Percentiles rank a stretch among this genome's conserved stretches.
Conservation (phyloP, 2,888 invertebrate genomes). For the Nomada lathburiana region DNA sequence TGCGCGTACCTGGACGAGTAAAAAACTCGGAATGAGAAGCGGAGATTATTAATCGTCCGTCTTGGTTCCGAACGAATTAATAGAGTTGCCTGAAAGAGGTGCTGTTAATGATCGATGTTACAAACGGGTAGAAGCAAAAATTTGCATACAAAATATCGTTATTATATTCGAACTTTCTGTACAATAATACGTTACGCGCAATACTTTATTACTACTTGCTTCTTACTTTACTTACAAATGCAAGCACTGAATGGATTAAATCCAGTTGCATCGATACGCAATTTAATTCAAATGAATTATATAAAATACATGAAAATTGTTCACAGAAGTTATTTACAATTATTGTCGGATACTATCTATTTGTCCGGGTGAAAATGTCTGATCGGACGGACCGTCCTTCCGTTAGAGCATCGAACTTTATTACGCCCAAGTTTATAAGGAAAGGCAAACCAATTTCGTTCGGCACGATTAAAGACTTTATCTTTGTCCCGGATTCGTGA, state of each 20-base stretch:
- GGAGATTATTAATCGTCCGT: constrained; percentile 27
- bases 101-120: constrained; percentile 33
- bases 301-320: background rate
- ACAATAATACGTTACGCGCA: too few species aligned
- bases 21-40: constrained; percentile 16
- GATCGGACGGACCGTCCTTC: background rate
- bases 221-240: too few species aligned
- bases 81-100: background rate
- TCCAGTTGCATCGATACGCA: too few species aligned
- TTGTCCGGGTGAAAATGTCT: background rate
- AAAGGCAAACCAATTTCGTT: constrained; percentile 4
- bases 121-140: background rate
- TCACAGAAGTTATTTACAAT: background rate
- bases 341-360: too few species aligned
- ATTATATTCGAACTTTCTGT: too few species aligned
- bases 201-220: too few species aligned
- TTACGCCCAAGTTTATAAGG: background rate
- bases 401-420: background rate
- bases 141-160: background rate
- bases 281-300: background rate
- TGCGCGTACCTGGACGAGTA: background rate
- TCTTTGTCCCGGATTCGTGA: constrained; percentile 26
- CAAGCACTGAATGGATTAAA: too few species aligned
- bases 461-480: constrained; percentile 19
- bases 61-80: background rate